A percentile compares a stretch with the other conserved stretches of the same genome.
These are phyloP conservation scores for Porites lobata DNA, from an alignment of 92 coral and sea anemone species.

Conservation along the genomic window DNA sequence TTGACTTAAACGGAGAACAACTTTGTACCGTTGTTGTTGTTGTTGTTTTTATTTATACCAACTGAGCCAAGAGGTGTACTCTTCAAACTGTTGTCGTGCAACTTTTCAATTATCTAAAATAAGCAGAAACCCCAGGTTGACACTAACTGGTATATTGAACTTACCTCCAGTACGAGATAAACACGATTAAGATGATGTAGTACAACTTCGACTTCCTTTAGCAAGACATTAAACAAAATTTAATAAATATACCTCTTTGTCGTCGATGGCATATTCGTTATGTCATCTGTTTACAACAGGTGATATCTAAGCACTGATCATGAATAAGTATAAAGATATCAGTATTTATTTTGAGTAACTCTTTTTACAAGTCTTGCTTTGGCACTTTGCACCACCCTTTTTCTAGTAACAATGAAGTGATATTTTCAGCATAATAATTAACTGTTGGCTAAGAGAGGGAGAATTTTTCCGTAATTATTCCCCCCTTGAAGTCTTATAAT, in stretches of 20 bases:
- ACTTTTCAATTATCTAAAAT: not conserved
- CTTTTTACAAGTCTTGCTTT: not conserved
- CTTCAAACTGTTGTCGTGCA: no score
- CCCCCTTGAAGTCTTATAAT: not conserved
- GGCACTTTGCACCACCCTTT: not conserved
- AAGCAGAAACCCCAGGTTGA: not conserved
- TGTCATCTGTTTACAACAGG: not conserved
- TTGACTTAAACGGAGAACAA: no score
- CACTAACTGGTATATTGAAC: not conserved
- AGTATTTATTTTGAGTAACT: not conserved
- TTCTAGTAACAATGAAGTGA: no score
- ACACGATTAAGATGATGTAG: not conserved
- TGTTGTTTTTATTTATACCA: no score
- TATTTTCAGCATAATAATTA: no score
- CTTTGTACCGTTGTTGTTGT: no score
- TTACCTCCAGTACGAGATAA: not conserved
- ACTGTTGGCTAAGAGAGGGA: no score
- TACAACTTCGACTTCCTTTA: not conserved
- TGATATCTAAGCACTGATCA: not conserved
- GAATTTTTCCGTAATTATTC: not conserved
- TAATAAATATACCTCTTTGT: not conserved
- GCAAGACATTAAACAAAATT: not conserved
- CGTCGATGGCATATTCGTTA: constrained; percentile 12
- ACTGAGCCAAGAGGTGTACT: no score
- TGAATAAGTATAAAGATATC: constrained; percentile 23